Conservation (phyloP, 2,888 invertebrate genomes). For the Drosophila mulleri region DNA sequence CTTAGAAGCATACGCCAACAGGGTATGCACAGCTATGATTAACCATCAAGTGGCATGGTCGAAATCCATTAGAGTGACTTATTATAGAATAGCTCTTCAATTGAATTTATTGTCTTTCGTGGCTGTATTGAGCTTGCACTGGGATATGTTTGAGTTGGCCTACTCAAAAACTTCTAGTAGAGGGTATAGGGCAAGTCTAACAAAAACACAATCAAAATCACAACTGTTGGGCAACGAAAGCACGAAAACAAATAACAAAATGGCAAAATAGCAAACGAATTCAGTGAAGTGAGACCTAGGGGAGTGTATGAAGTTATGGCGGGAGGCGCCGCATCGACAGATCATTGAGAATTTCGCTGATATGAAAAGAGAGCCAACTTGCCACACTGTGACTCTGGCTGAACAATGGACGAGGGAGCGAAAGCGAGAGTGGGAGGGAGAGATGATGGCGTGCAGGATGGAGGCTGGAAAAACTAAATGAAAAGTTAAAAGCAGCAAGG, state of each 20-base stretch:
- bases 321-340: slow-evolving; percentile 22
- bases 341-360: slow-evolving; percentile 47
- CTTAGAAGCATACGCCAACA: not conserved
- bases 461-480: slow-evolving; percentile 56
- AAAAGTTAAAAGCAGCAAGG: slow-evolving; percentile 61
- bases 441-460: slow-evolving; percentile 8
- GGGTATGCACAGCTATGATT: not conserved
- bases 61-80: too few relatives aligned
- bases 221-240: slow-evolving; percentile 20
- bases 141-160: not conserved
- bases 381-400: slow-evolving; percentile 24
- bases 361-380: slow-evolving; percentile 33
- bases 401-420: slow-evolving; percentile 17
- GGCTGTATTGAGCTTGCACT: not conserved
- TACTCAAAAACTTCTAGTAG: not conserved
- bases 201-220: slow-evolving; percentile 6
- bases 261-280: slow-evolving; percentile 22
- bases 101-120: too few relatives aligned
- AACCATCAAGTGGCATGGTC: not conserved
- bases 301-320: not conserved
- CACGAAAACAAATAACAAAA: slow-evolving; percentile 38
- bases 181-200: slow-evolving; percentile 14
- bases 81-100: not conserved
- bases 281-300: slow-evolving; percentile 15
- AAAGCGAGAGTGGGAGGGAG: not conserved